phyloP scores from a whole-genome alignment of 2,888 invertebrate species.

The Lasioglossum malachurum region DNA sequence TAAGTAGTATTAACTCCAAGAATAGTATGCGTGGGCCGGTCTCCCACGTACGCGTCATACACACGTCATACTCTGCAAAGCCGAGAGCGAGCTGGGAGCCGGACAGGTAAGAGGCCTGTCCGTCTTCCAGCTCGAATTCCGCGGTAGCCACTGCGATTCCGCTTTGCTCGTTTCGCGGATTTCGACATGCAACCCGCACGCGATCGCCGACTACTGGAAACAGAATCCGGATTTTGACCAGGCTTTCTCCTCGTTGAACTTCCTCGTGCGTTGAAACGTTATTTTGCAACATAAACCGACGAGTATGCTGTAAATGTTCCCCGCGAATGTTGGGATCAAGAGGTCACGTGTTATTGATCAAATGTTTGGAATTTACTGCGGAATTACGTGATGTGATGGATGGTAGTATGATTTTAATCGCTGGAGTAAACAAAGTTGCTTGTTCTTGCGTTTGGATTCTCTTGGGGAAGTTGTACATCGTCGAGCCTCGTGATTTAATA shows the following conservation, averaged over 20 bases:
- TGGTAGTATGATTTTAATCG: background rate
- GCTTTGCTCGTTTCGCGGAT: conserved; percentile 20
- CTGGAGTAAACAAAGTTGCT: background rate
- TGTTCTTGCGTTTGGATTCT: background rate
- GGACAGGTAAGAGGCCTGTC: conserved; percentile 49
- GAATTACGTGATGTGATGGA: background rate
- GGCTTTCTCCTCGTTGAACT: background rate
- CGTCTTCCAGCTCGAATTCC: conserved; percentile 31
- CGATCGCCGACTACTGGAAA: background rate
- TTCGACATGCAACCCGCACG: conserved; percentile 8
- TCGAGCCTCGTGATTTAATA: background rate
- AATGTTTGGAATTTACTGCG: background rate
- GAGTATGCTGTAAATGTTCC: background rate
- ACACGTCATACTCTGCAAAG: conserved; percentile 52
- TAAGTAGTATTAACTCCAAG: conserved; percentile 79
- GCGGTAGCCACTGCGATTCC: conserved; percentile 30
- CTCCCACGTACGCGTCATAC: conserved; percentile 74
- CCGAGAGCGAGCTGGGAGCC: background rate
- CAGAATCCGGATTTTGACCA: background rate
- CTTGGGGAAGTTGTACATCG: background rate
- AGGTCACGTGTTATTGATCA: background rate
- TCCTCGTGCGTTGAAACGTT: background rate
- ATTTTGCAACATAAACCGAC: background rate
- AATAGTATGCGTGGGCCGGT: conserved; percentile 80
- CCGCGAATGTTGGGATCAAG: background rate